Percentiles rank a stretch among this genome's conserved stretches.
Conservation (phyloP, 2,797 vertebrate species). For the Hoplostethus mediterraneus region DNA sequence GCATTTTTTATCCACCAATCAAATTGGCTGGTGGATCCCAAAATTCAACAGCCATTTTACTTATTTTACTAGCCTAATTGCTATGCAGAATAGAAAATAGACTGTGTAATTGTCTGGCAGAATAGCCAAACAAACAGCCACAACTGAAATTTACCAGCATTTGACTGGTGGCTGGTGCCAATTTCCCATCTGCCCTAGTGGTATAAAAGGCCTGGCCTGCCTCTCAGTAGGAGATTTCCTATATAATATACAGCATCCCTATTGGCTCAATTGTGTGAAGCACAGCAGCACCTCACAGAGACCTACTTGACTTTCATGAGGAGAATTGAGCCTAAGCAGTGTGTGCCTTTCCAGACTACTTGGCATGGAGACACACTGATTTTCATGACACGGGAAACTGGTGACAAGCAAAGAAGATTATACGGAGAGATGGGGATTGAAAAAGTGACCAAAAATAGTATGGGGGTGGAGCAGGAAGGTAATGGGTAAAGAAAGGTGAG, state of each 20-base stretch:
- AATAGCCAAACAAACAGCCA: too few species aligned
- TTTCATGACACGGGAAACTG: slow-evolving; percentile 36
- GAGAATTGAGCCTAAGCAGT: not conserved
- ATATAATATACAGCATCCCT: not conserved
- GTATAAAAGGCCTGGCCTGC: not conserved
- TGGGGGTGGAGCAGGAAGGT: not conserved
- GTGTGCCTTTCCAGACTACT: not conserved
- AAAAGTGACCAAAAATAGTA: not conserved
- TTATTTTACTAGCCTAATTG: too few species aligned
- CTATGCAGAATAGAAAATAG: not conserved
- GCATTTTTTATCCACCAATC: too few species aligned
- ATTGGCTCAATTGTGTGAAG: slow-evolving; percentile 13
- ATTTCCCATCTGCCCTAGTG: not conserved
- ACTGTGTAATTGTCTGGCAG: too few species aligned
- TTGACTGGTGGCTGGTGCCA: not conserved
- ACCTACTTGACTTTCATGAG: slow-evolving; percentile 23
- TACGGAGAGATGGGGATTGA: slow-evolving; percentile 19
- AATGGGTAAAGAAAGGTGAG: not conserved
- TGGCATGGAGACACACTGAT: slow-evolving; percentile 5
- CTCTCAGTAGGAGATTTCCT: not conserved
- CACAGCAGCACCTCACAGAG: slow-evolving; percentile 11
- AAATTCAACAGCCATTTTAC: too few species aligned
- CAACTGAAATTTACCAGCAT: not conserved
- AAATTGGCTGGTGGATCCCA: too few species aligned
- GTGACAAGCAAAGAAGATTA: slow-evolving; percentile 37